phyloP scores from a whole-genome alignment of 2,797 vertebrate genomes.

The Cyclopterus lumpus region DNA sequence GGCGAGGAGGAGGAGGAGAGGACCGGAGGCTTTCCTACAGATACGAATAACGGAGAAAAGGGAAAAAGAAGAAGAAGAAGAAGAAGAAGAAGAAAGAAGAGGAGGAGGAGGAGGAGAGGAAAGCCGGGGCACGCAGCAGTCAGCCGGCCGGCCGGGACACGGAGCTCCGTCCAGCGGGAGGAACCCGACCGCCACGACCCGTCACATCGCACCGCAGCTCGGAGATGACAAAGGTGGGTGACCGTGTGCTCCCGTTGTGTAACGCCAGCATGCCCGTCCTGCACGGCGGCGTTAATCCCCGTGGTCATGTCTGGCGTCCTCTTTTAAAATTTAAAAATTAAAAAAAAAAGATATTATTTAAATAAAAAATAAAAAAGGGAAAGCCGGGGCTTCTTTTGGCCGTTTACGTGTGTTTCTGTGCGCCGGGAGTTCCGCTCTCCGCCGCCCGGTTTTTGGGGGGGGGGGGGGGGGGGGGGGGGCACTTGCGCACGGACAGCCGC shows the following conservation, averaged over 20 bases:
- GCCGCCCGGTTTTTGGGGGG: too few relatives aligned
- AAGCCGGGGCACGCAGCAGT: constrained; percentile 11
- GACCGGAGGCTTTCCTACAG: not conserved
- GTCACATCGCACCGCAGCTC: constrained; percentile 44
- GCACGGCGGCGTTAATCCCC: constrained; percentile 36
- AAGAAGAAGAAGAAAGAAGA: not conserved
- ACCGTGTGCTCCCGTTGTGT: constrained; percentile 44
- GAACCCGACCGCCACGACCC: constrained; percentile 58
- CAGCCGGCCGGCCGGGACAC: constrained; percentile 48
- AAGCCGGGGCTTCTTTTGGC: constrained; percentile 1
- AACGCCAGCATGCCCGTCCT: constrained; percentile 38
- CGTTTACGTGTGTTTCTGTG: constrained; percentile 4
- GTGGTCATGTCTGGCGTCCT: not conserved
- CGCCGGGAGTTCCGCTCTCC: not conserved
- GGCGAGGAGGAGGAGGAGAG: constrained; percentile 16
- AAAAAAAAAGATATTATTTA: too few relatives aligned
- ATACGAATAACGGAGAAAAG: not conserved
- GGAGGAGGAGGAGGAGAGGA: not conserved
- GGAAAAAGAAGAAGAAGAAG: not conserved
- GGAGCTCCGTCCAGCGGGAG: constrained; percentile 18
- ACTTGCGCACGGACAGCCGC: constrained; percentile 19
- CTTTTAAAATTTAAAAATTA: too few relatives aligned
- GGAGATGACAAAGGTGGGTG: constrained; percentile 73
- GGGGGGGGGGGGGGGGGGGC: too few relatives aligned
- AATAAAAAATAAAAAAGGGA: too few relatives aligned